Evolutionary conservation across 1,140 invertebrate genomes (phyloP).

Genomic region (Mylabris phalerata): DNA sequence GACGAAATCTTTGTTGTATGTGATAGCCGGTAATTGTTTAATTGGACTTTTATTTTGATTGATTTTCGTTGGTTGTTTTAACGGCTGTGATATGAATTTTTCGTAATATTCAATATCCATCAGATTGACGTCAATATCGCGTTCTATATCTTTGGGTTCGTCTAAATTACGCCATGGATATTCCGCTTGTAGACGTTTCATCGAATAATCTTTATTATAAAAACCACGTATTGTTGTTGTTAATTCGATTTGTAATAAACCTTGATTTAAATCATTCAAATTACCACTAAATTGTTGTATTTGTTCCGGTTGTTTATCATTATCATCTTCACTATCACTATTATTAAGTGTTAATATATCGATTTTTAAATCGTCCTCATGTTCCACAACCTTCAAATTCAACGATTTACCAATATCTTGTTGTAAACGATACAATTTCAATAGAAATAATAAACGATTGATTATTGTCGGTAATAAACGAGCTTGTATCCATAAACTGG

Average conservation of each 20-base stretch:
- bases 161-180: slow-evolving; percentile 50
- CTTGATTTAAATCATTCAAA: background rate
- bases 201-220: slow-evolving; percentile 28
- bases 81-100: slow-evolving; percentile 45
- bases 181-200: slow-evolving; percentile 29
- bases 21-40: slow-evolving; percentile 26
- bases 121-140: slow-evolving; percentile 52
- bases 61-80: background rate
- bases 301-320: slow-evolving; percentile 4
- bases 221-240: background rate
- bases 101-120: slow-evolving; percentile 64
- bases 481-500: slow-evolving; percentile 85
- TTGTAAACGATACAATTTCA: slow-evolving; percentile 76
- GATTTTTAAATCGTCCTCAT: background rate
- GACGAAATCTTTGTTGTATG: slow-evolving; percentile 28
- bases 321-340: slow-evolving; percentile 9
- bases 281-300: background rate
- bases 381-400: background rate
- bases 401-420: slow-evolving; percentile 44
- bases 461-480: slow-evolving; percentile 82
- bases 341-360: slow-evolving; percentile 25
- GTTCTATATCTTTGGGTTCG: slow-evolving; percentile 59
- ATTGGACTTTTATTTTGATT: slow-evolving; percentile 1
- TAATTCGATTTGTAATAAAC: background rate
- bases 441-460: slow-evolving; percentile 66